Evolutionary conservation across 2,888 invertebrate genomes (phyloP).

Genomic region (Caenorhabditis sp.): DNA sequence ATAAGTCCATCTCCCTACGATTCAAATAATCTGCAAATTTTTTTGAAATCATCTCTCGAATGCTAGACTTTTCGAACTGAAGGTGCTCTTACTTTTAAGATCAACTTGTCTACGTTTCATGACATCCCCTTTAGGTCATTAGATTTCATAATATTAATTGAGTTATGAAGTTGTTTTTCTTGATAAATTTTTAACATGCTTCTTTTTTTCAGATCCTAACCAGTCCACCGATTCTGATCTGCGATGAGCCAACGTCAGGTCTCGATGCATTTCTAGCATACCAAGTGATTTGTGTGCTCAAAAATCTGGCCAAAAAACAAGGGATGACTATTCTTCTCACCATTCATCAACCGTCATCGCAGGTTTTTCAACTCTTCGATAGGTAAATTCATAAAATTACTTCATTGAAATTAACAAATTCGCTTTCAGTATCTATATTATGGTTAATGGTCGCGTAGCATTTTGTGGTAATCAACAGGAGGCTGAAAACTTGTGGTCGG

Average conservation of each 20-base stretch:
- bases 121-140: too few species aligned
- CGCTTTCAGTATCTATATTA: constrained; percentile 56
- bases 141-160: too few species aligned
- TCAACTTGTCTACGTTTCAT: too few species aligned
- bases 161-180: too few species aligned
- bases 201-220: constrained; percentile 72
- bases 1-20: too few species aligned
- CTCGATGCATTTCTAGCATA: constrained; percentile 72
- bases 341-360: constrained; percentile 93
- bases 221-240: constrained; percentile 75
- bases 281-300: constrained; percentile 67
- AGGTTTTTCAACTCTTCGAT: constrained; percentile 87
- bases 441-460: constrained; percentile 63
- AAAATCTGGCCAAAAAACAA: constrained; percentile 73
- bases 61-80: too few species aligned
- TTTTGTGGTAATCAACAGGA: constrained; percentile 58
- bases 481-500: constrained; percentile 58
- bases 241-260: constrained; percentile 75
- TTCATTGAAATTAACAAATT: constrained; percentile 9
- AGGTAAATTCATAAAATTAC: constrained; percentile 71
- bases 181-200: too few species aligned
- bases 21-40: too few species aligned
- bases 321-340: constrained; percentile 91
- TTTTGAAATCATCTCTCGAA: too few species aligned
- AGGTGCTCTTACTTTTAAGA: too few species aligned